These are phyloP conservation scores for Drosophila neocordata DNA, from an alignment of 1,140 invertebrate genomes.

Conservation along the genomic window DNA sequence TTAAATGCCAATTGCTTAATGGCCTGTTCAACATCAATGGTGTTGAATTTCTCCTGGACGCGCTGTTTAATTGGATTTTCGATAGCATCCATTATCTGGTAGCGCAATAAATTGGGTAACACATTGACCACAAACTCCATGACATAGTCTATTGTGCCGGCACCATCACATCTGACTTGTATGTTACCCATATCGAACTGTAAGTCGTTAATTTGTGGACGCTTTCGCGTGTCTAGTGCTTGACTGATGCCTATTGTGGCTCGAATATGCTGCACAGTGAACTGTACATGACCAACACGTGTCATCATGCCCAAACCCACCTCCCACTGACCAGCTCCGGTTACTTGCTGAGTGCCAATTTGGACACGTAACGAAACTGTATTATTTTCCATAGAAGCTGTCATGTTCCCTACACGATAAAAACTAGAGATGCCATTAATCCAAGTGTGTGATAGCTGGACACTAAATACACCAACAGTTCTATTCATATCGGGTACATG, in stretches of 20 bases:
- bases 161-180: constrained; percentile 89
- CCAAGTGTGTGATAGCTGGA: constrained; percentile 89
- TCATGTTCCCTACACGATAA: constrained; percentile 91
- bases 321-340: constrained; percentile 91
- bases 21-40: constrained; percentile 88
- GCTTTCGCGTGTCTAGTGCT: constrained; percentile 89
- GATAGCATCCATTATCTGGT: constrained; percentile 92
- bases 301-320: constrained; percentile 87
- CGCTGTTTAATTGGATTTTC: constrained; percentile 89
- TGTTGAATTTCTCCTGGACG: constrained; percentile 87
- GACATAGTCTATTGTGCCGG: constrained; percentile 91
- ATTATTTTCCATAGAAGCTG: constrained; percentile 88
- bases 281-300: constrained; percentile 88
- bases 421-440: constrained; percentile 90
- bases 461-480: constrained; percentile 87
- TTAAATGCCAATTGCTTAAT: constrained; percentile 87
- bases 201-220: constrained; percentile 87
- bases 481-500: constrained; percentile 88
- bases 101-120: constrained; percentile 91
- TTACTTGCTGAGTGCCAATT: constrained; percentile 90
- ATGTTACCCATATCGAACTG: constrained; percentile 92
- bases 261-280: constrained; percentile 90
- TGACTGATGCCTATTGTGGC: constrained; percentile 87
- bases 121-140: constrained; percentile 91
- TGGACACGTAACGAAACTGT: constrained; percentile 85